Evolutionary conservation across 2,888 invertebrate species (phyloP).

Genomic region (Caenorhabditis sp.): DNA sequence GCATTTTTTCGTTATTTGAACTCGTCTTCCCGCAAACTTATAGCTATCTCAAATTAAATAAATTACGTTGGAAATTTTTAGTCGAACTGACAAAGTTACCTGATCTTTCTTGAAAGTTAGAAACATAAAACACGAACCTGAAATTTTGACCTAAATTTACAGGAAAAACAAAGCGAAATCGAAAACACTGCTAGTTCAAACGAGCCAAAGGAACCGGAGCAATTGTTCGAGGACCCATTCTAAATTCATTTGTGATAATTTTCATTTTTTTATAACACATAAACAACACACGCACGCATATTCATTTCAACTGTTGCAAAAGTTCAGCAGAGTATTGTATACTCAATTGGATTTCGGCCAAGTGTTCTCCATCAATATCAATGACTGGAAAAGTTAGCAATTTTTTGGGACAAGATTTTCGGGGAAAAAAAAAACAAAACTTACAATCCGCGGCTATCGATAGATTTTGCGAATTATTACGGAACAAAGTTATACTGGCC

Average conservation of each 20-base stretch:
- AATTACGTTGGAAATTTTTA: too few species aligned
- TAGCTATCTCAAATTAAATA: too few species aligned
- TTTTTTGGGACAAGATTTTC: not conserved
- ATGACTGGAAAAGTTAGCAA: slow-evolving; percentile 45
- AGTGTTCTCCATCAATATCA: slow-evolving; percentile 46
- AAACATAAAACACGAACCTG: too few species aligned
- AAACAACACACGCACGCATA: not conserved
- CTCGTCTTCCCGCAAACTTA: too few species aligned
- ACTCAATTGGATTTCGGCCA: slow-evolving; percentile 55
- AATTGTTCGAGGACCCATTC: slow-evolving; percentile 69
- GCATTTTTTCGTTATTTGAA: too few species aligned
- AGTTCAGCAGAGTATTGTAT: slow-evolving; percentile 46
- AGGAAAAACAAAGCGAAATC: slow-evolving; percentile 67
- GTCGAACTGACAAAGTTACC: too few species aligned
- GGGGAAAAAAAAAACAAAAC: not conserved
- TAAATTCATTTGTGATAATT: slow-evolving; percentile 23
- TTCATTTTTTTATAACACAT: not conserved
- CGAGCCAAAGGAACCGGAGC: slow-evolving; percentile 56
- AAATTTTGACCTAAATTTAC: slow-evolving; percentile 16
- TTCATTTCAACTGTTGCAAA: not conserved
- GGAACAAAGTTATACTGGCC: slow-evolving; percentile 49
- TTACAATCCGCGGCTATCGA: slow-evolving; percentile 41
- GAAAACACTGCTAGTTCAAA: slow-evolving; percentile 55
- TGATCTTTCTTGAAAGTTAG: too few species aligned
- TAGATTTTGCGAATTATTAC: slow-evolving; percentile 29